Conservation (phyloP, 2,113 vertebrate genomes). For the Rafetus swinhoei region DNA sequence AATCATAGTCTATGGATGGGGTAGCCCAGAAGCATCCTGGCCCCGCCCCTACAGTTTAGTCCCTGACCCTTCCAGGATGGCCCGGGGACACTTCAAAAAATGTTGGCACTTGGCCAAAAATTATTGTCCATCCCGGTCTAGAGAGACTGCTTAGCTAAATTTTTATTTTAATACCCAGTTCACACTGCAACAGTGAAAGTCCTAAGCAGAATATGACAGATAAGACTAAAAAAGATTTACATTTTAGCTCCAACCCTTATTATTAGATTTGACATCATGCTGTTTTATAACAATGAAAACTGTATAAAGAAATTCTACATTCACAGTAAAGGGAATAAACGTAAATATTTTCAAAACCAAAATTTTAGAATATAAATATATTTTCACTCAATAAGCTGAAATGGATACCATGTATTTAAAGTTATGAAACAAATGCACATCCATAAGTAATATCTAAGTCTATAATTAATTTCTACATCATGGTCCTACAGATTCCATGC, state of each 20-base stretch:
- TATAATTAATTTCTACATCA: conserved; percentile 69
- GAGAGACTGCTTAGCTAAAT: conserved; percentile 24
- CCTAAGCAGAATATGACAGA: conserved; percentile 26
- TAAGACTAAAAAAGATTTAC: background rate
- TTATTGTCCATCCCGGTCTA: background rate
- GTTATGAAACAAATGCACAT: conserved; percentile 59
- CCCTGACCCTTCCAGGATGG: no score
- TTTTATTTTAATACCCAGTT: conserved; percentile 36
- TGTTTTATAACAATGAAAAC: conserved; percentile 46
- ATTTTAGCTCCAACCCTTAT: conserved; percentile 26
- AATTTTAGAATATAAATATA: conserved; percentile 54
- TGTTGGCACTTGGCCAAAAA: no score
- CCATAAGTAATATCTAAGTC: conserved; percentile 54
- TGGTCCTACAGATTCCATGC: conserved; percentile 63
- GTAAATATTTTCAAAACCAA: conserved; percentile 62
- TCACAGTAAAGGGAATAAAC: conserved; percentile 29
- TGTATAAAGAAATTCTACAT: background rate
- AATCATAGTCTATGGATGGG: no score
- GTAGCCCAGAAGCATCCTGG: no score
- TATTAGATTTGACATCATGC: conserved; percentile 40
- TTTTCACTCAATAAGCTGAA: conserved; percentile 49
- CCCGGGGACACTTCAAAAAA: no score
- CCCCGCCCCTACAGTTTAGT: no score
- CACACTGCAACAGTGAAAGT: background rate
- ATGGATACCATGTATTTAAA: conserved; percentile 41